phyloP scores from a whole-genome alignment of 2,113 vertebrate genomes.

The Cyprinus carpio region DNA sequence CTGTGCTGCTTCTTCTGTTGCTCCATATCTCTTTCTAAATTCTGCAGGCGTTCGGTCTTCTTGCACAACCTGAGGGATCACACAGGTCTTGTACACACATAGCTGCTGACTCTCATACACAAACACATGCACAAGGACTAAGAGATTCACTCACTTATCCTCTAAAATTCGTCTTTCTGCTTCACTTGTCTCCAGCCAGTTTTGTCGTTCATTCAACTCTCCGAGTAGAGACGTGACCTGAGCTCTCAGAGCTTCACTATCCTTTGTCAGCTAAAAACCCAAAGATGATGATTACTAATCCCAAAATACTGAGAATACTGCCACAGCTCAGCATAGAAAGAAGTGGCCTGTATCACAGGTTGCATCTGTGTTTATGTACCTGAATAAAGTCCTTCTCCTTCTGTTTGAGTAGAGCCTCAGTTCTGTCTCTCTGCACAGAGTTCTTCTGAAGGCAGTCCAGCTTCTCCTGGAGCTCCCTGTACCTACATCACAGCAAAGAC shows the following conservation, averaged over 20 bases:
- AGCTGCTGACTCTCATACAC: background rate
- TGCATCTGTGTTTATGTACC: constrained; percentile 51
- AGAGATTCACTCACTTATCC: constrained; percentile 72
- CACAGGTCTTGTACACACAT: background rate
- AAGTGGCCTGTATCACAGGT: background rate
- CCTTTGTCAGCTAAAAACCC: constrained; percentile 76
- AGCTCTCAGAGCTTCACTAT: constrained; percentile 83
- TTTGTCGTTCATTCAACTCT: constrained; percentile 87
- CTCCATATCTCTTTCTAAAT: constrained; percentile 78
- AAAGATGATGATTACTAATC: background rate
- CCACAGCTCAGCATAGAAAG: background rate
- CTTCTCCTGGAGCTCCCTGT: constrained; percentile 74
- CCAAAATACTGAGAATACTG: background rate
- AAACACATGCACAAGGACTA: background rate
- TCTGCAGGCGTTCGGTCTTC: constrained; percentile 73
- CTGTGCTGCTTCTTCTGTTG: constrained; percentile 81
- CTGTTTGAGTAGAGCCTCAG: constrained; percentile 73
- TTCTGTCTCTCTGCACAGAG: constrained; percentile 71
- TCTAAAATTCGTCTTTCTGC: constrained; percentile 75
- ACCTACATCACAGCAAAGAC: constrained; percentile 64
- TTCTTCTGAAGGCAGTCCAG: constrained; percentile 75
- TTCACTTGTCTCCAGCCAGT: constrained; percentile 79
- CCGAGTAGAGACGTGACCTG: constrained; percentile 87
- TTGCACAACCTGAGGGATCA: constrained; percentile 67
- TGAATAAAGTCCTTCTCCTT: constrained; percentile 76